Conservation (phyloP, 2,888 invertebrate genomes). For the Operophtera brumata region DNA sequence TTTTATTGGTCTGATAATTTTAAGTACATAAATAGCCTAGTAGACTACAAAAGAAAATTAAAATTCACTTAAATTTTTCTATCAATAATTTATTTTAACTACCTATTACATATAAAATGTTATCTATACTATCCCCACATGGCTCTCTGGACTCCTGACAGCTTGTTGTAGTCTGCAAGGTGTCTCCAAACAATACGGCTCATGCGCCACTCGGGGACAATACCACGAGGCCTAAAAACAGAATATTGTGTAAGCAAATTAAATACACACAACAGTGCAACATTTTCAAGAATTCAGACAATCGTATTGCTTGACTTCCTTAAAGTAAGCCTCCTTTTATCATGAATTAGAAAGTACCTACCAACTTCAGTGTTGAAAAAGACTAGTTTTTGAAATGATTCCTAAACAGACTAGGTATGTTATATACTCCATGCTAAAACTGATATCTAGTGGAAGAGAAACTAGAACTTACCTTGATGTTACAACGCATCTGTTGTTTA, state of each 20-base stretch:
- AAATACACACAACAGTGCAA: too few relatives aligned
- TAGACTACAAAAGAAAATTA: too few relatives aligned
- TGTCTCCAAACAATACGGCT: constrained; percentile 95
- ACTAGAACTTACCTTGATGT: constrained; percentile 83
- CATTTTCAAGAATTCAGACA: too few relatives aligned
- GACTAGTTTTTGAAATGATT: too few relatives aligned
- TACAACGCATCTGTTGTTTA: constrained; percentile 90
- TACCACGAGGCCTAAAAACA: constrained; percentile 85
- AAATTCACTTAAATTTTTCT: constrained; percentile 5
- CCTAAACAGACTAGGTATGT: too few relatives aligned
- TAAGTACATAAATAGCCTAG: too few relatives aligned
- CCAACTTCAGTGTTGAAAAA: too few relatives aligned
- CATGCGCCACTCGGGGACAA: constrained; percentile 89
- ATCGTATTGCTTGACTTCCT: too few relatives aligned
- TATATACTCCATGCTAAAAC: too few relatives aligned
- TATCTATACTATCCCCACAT: constrained; percentile 85
- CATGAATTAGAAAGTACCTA: too few relatives aligned
- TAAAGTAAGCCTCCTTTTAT: too few relatives aligned
- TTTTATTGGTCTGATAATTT: too few relatives aligned
- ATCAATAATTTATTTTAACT: neutral
- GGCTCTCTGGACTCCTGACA: constrained; percentile 96
- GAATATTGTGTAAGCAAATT: neutral
- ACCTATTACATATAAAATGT: neutral
- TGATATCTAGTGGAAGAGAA: neutral
- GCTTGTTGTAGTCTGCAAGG: constrained; percentile 95